Conservation (phyloP, 2,113 vertebrate genomes). For the Phaethon lepturus region DNA sequence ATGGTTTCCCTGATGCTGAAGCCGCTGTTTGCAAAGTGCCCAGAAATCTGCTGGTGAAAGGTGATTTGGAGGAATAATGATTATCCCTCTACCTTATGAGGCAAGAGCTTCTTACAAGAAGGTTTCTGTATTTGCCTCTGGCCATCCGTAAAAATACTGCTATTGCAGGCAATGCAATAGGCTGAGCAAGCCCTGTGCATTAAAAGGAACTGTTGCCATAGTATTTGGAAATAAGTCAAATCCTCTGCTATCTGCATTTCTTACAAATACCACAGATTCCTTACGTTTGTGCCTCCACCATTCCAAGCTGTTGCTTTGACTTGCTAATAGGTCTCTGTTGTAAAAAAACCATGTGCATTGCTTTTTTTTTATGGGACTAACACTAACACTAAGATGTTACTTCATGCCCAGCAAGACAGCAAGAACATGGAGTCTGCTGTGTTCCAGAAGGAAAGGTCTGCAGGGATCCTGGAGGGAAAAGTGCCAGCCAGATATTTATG, state of each 20-base stretch:
- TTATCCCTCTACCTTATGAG: neutral
- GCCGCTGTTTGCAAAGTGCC: neutral
- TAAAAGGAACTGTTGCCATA: neutral
- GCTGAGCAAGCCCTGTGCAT: neutral
- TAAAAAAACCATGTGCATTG: neutral
- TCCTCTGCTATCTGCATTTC: conserved; percentile 52
- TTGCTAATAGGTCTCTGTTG: conserved; percentile 39
- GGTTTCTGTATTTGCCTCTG: neutral
- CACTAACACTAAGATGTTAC: conserved; percentile 11
- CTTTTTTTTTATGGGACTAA: neutral
- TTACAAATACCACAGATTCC: conserved; percentile 65
- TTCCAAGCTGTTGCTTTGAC: conserved; percentile 58
- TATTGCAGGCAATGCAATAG: neutral
- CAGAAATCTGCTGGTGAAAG: conserved; percentile 6
- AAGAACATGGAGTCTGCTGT: neutral
- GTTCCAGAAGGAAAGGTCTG: neutral
- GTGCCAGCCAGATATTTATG: neutral
- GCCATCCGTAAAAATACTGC: neutral
- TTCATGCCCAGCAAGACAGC: neutral
- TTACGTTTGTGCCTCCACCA: conserved; percentile 43
- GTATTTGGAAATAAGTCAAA: conserved; percentile 67
- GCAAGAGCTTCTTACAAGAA: neutral
- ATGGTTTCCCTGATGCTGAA: conserved; percentile 8
- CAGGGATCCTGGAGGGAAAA: neutral
- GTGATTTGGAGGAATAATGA: neutral